Evolutionary conservation across 2,113 vertebrate genomes (phyloP).

Genomic region (Esox niger): DNA sequence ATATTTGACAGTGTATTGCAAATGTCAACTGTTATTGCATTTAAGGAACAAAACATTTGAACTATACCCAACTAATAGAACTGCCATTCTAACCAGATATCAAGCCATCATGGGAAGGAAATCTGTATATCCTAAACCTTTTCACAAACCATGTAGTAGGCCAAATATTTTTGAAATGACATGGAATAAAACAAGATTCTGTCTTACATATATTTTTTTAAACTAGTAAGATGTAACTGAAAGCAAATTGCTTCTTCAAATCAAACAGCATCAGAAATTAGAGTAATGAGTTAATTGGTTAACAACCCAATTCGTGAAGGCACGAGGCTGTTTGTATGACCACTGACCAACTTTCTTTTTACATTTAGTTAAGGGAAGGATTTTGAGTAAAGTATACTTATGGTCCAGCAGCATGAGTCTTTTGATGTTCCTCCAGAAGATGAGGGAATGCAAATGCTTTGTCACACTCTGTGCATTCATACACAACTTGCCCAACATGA

Average conservation of each 20-base stretch:
- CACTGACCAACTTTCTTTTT: neutral
- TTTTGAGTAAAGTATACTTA: slow-evolving; percentile 10
- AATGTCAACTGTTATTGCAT: no score
- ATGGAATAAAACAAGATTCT: neutral
- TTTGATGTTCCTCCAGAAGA: slow-evolving; percentile 73
- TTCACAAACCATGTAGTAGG: neutral
- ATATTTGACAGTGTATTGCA: no score
- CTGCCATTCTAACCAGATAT: neutral
- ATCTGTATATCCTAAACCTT: neutral
- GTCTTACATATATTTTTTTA: neutral
- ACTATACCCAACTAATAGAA: no score
- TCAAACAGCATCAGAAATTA: neutral
- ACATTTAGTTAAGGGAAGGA: neutral
- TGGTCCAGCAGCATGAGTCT: slow-evolving; percentile 51
- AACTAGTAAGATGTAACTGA: neutral
- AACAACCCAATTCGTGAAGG: neutral
- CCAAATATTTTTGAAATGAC: neutral
- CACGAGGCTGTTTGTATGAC: neutral
- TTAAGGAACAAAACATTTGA: no score
- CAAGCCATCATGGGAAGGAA: neutral
- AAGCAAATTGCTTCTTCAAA: neutral
- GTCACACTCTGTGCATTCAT: slow-evolving; percentile 79
- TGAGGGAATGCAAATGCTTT: slow-evolving; percentile 77
- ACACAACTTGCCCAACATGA: slow-evolving; percentile 74
- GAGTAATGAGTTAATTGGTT: neutral